phyloP scores from a whole-genome alignment of 2,888 invertebrate genomes.

The Callosobruchus maculatus region DNA sequence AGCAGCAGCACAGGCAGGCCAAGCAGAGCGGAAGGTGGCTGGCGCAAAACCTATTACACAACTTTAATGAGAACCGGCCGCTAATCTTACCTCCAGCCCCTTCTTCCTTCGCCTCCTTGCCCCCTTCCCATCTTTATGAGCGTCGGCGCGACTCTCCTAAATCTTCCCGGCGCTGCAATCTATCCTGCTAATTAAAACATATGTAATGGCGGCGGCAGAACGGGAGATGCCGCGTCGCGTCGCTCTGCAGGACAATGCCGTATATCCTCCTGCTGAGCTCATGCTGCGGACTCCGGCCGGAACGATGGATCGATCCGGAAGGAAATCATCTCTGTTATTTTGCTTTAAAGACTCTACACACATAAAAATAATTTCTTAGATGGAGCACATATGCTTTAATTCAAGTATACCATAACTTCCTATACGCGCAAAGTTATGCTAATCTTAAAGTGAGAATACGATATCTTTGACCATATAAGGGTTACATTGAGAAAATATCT shows the following conservation, averaged over 20 bases:
- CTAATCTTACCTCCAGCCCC: slow-evolving; percentile 38
- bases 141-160: slow-evolving; percentile 36
- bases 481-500: too few species aligned
- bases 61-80: slow-evolving; percentile 47
- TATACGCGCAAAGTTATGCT: too few species aligned
- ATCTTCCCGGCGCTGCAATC: slow-evolving; percentile 44
- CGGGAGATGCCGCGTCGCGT: slow-evolving; percentile 14
- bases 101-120: slow-evolving; percentile 17
- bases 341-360: too few species aligned
- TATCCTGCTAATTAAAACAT: slow-evolving; percentile 50
- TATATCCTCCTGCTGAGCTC: slow-evolving; percentile 19
- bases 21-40: slow-evolving; percentile 42
- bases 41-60: slow-evolving; percentile 46
- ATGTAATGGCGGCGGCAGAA: slow-evolving; percentile 41
- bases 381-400: too few species aligned
- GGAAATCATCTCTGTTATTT: background rate
- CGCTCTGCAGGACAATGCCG: slow-evolving; percentile 30
- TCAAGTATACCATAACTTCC: too few species aligned
- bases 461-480: too few species aligned
- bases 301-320: background rate
- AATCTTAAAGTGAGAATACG: too few species aligned
- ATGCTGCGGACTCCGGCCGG: background rate
- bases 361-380: too few species aligned
- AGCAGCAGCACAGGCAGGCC: slow-evolving; percentile 21
- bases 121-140: slow-evolving; percentile 7